Evolutionary conservation across 2,113 vertebrate species (phyloP).

Genomic region (Prionailurus viverrinus): DNA sequence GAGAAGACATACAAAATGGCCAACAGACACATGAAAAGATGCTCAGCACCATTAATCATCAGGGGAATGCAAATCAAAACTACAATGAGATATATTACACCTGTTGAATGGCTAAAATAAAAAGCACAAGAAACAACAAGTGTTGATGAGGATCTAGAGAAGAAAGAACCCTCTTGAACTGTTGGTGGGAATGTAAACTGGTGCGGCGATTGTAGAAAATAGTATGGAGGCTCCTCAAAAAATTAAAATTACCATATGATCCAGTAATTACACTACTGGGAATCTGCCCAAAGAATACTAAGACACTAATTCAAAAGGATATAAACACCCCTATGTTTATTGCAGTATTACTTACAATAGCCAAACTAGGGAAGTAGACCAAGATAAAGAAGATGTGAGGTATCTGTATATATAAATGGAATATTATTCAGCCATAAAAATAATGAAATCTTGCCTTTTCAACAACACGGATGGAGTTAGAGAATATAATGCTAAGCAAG

Average conservation of each 20-base stretch:
- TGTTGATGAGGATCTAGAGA: neutral
- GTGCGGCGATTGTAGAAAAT: neutral
- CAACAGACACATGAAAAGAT: neutral
- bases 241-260: neutral
- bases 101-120: neutral
- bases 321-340: neutral
- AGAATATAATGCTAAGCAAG: neutral
- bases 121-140: neutral
- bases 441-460: neutral
- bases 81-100: neutral
- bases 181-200: neutral
- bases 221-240: neutral
- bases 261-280: neutral
- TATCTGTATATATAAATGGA: neutral
- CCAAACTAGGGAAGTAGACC: neutral
- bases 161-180: neutral
- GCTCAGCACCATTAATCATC: neutral
- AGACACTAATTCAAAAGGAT: neutral
- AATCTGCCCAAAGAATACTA: neutral
- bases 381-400: neutral
- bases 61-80: neutral
- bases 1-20: neutral
- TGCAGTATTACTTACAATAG: neutral
- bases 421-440: neutral
- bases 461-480: neutral